These are phyloP conservation scores for Marmota monax DNA, from an alignment of 2,113 vertebrate species.

Conservation along the genomic window DNA sequence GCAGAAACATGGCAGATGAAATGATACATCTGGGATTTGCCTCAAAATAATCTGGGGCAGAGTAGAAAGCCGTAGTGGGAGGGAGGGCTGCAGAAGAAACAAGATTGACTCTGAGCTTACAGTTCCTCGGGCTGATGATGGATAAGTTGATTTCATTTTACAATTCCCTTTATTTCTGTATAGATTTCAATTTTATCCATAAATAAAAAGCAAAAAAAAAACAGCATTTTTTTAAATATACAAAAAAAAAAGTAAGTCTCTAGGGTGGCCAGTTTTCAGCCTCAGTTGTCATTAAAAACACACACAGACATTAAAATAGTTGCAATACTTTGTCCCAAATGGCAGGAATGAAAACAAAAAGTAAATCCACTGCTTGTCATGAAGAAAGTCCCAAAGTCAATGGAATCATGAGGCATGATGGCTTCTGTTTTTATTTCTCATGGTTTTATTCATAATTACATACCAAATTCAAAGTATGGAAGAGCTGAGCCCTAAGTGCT, in stretches of 20 bases:
- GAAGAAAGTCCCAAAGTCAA: neutral
- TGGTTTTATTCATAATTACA: neutral
- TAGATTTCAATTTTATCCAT: neutral
- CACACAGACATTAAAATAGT: neutral
- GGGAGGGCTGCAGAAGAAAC: neutral
- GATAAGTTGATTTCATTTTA: neutral
- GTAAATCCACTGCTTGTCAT: neutral
- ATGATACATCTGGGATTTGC: neutral
- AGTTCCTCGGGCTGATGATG: neutral
- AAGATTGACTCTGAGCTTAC: neutral
- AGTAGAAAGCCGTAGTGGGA: neutral
- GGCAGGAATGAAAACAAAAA: neutral
- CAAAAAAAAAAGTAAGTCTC: neutral
- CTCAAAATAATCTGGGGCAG: neutral
- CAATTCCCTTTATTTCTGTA: neutral
- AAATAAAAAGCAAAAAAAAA: neutral
- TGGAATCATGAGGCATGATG: neutral
- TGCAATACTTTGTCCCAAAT: neutral
- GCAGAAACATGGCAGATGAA: neutral
- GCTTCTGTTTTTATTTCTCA: neutral
- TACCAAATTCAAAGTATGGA: neutral
- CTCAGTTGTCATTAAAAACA: neutral
- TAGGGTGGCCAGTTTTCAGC: neutral
- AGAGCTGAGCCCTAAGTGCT: neutral
- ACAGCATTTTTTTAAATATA: neutral